Conservation (phyloP, 2,888 invertebrate genomes). For the Bhutanitis thaidina region DNA sequence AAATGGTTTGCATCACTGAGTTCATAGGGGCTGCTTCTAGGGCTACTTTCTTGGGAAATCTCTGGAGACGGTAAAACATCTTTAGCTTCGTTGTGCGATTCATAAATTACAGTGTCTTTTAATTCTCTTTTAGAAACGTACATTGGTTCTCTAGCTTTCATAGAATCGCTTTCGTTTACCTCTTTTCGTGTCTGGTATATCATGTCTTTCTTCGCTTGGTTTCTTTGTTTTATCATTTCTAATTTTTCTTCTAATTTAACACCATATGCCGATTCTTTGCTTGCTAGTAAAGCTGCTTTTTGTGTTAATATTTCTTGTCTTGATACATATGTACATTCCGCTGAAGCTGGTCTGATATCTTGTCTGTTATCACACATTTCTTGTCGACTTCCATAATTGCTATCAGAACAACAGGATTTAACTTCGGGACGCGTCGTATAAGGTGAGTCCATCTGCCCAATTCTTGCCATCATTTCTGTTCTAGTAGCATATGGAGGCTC, state of each 20-base stretch:
- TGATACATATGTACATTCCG: conserved; percentile 73
- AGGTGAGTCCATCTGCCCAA: conserved; percentile 60
- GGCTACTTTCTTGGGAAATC: conserved; percentile 47
- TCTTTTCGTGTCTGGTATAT: conserved; percentile 75
- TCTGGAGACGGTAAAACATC: conserved; percentile 37
- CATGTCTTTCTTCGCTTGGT: conserved; percentile 75
- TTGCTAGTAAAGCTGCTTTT: conserved; percentile 71
- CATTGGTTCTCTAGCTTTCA: conserved; percentile 68
- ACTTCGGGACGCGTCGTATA: conserved; percentile 62
- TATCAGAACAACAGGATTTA: conserved; percentile 69
- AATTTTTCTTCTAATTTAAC: conserved; percentile 68
- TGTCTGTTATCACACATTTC: conserved; percentile 52
- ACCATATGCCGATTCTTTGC: conserved; percentile 61
- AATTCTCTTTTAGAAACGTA: conserved; percentile 75
- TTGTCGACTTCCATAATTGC: conserved; percentile 47
- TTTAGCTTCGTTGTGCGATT: conserved; percentile 71
- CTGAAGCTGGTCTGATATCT: conserved; percentile 61
- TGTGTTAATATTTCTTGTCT: conserved; percentile 75
- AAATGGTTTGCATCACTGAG: conserved; percentile 73
- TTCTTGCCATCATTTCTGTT: conserved; percentile 66
- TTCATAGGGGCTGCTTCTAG: conserved; percentile 71
- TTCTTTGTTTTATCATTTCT: conserved; percentile 75
- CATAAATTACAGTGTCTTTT: conserved; percentile 75
- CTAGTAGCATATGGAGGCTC: conserved; percentile 70
- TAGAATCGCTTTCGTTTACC: conserved; percentile 65